Conservation (phyloP, 2,797 vertebrate genomes). For the Orientallactaga sibirica region DNA sequence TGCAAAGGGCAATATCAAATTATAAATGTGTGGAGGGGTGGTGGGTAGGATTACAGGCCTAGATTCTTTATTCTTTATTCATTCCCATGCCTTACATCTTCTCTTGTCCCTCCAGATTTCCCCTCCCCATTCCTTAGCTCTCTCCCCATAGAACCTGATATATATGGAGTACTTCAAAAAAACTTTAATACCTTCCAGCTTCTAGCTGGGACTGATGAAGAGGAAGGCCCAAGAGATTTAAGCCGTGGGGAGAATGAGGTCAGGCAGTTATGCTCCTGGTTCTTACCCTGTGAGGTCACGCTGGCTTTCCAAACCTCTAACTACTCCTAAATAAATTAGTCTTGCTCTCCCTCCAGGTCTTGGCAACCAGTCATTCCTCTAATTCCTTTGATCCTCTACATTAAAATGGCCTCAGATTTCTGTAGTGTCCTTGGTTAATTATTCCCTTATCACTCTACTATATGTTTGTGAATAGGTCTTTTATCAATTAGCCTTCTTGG, state of each 20-base stretch:
- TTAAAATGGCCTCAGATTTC: background rate
- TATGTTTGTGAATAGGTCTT: background rate
- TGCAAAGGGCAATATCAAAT: background rate
- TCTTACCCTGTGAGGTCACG: slow-evolving; percentile 67
- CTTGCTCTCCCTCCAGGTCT: background rate
- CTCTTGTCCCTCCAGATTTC: background rate
- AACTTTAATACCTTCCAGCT: background rate
- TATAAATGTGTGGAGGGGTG: background rate
- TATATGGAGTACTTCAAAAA: background rate
- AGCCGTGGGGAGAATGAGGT: slow-evolving; percentile 13
- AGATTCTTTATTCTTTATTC: background rate
- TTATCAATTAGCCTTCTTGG: background rate
- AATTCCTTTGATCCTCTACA: background rate
- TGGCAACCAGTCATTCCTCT: slow-evolving; percentile 4
- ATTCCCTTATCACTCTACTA: background rate
- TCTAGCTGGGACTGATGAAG: slow-evolving; percentile 37
- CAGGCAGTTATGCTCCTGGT: slow-evolving; percentile 24
- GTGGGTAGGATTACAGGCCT: background rate
- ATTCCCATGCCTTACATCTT: background rate
- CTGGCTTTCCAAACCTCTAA: slow-evolving; percentile 52
- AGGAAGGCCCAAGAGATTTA: slow-evolving; percentile 35
- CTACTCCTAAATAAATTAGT: too few species aligned
- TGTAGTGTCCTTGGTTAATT: background rate
- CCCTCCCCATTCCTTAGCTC: background rate
- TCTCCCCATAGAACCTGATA: background rate